Percentiles rank a stretch among this genome's conserved stretches.
These are phyloP conservation scores for Buteo buteo DNA, from an alignment of 2,113 vertebrate genomes.

Conservation along the genomic window DNA sequence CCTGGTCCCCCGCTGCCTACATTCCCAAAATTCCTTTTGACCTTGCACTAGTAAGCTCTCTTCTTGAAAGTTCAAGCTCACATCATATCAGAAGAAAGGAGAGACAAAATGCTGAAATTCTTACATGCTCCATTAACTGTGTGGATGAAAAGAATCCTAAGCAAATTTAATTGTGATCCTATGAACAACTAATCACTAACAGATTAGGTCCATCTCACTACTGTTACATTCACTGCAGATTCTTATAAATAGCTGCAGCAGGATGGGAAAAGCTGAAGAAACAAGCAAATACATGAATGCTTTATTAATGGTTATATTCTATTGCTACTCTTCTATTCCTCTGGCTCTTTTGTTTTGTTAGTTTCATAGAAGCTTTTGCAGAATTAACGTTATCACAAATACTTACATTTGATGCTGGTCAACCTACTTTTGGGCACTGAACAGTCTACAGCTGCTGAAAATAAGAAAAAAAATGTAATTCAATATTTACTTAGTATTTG, in stretches of 20 bases:
- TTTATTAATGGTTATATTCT: neutral
- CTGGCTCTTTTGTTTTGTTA: neutral
- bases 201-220: neutral
- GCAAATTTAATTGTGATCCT: neutral
- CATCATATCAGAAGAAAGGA: neutral
- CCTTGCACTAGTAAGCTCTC: neutral
- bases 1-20: neutral
- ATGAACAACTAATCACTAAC: neutral
- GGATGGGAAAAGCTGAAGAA: neutral
- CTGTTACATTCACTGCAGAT: neutral
- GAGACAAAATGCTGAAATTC: neutral
- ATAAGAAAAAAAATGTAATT: slow-evolving; percentile 1
- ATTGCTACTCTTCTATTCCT: neutral
- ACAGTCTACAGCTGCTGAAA: slow-evolving; percentile 87
- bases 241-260: neutral
- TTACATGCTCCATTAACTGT: neutral
- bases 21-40: neutral
- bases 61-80: neutral
- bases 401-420: slow-evolving; percentile 88
- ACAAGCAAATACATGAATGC: neutral
- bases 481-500: neutral
- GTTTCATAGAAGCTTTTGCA: neutral
- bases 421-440: slow-evolving; percentile 85
- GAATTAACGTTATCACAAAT: neutral
- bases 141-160: neutral